A percentile compares a stretch with the other conserved stretches of the same genome.
These are phyloP conservation scores for Penaeus vannamei DNA, from an alignment of 1,140 invertebrate genomes.

Conservation along the genomic window DNA sequence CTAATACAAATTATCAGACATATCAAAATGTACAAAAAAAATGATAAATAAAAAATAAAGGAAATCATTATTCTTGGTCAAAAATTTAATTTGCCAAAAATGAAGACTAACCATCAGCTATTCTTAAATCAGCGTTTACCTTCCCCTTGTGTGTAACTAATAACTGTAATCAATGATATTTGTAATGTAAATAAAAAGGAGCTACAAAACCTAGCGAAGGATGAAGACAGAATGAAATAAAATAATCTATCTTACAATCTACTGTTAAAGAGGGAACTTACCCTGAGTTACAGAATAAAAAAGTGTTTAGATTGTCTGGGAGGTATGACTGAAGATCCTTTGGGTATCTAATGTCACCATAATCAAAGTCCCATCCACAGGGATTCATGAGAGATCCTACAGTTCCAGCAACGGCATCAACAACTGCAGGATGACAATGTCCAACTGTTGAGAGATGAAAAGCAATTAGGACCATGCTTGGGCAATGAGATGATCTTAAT, in stretches of 20 bases:
- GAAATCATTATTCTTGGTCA: too few species aligned
- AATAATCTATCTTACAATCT: background rate
- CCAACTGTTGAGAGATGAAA: slow-evolving; percentile 33
- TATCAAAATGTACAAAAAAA: too few species aligned
- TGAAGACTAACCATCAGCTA: too few species aligned
- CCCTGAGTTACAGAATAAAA: slow-evolving; percentile 59
- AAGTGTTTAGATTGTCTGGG: slow-evolving; percentile 40
- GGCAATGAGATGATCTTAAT: background rate
- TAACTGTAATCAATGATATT: too few species aligned
- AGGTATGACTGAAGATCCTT: slow-evolving; percentile 24
- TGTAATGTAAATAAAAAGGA: background rate
- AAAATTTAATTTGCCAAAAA: too few species aligned
- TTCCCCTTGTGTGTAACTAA: too few species aligned
- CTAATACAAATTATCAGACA: too few species aligned
- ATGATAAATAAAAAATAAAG: too few species aligned
- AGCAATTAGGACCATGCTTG: background rate
- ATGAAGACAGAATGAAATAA: background rate
- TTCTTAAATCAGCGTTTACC: too few species aligned
- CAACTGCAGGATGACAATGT: slow-evolving; percentile 51
- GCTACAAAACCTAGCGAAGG: background rate
- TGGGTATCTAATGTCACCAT: slow-evolving; percentile 40
- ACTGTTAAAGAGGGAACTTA: background rate
- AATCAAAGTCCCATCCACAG: slow-evolving; percentile 47
- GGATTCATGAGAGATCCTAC: slow-evolving; percentile 1
- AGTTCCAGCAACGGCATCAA: slow-evolving; percentile 7